Evolutionary conservation across 2,797 vertebrate genomes (phyloP).

Genomic region (Peromyscus attwateri): DNA sequence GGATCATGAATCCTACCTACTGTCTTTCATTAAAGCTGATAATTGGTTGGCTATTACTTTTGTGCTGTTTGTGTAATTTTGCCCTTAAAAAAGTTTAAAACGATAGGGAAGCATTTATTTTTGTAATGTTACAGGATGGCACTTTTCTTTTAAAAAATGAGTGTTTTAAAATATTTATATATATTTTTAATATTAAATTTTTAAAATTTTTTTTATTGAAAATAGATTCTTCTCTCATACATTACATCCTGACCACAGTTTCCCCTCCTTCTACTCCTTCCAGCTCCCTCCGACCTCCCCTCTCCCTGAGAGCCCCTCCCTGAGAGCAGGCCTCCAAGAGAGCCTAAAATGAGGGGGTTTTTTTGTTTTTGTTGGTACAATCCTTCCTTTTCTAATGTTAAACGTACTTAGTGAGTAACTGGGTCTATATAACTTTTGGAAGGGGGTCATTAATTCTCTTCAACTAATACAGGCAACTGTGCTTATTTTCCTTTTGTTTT

Average conservation of each 20-base stretch:
- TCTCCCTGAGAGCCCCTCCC: not conserved
- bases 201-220: not conserved
- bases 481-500: not conserved
- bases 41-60: slow-evolving; percentile 67
- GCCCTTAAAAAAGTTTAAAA: slow-evolving; percentile 5
- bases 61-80: slow-evolving; percentile 48
- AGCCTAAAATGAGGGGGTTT: slow-evolving; percentile 27
- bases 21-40: slow-evolving; percentile 55
- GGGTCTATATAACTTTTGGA: slow-evolving; percentile 45
- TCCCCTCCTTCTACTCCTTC: not conserved
- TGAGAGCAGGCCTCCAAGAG: not conserved
- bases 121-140: not conserved
- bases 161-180: slow-evolving; percentile 48
- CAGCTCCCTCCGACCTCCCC: too few species aligned
- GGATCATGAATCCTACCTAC: slow-evolving; percentile 26
- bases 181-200: not conserved
- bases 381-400: slow-evolving; percentile 44
- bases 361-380: not conserved
- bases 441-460: slow-evolving; percentile 45
- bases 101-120: slow-evolving; percentile 26
- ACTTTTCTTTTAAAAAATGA: slow-evolving; percentile 57
- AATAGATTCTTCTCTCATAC: not conserved
- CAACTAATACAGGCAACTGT: not conserved
- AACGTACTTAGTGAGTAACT: slow-evolving; percentile 58
- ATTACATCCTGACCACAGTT: not conserved